Evolutionary conservation across 2,113 vertebrate genomes (phyloP), one percentile per base, ranked within the genome.

Genomic region (Steatornis caripensis): DNA sequence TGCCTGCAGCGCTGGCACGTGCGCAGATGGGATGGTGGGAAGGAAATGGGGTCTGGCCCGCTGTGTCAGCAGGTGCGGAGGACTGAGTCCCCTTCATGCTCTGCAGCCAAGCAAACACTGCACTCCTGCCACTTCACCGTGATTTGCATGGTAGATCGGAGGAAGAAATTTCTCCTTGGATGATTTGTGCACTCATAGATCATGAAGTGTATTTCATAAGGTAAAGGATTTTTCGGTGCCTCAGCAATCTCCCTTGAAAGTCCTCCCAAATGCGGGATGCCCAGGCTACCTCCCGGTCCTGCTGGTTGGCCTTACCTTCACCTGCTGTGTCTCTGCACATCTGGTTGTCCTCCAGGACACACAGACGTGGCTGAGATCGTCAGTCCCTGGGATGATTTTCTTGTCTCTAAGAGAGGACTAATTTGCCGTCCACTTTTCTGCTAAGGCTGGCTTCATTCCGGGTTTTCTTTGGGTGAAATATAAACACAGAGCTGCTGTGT

Each of bases 1-100:
- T 87, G 77, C 87, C 74, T 75, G 77, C 36, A 60, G 93, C 0
- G 0, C 54, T 96, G 94, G 87, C 74, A 72, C 54, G 48, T 85
- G 17, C 76, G 32, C 90, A 93, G 64, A 6, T 1, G 11, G 46
- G 23, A 51, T 36, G 68, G 68, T 39, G 36, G 29, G 36, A 51
- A 68, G 77, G 53, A 84, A 70, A 68, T 5, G 3, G 55, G 36
- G 36, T 58, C 61, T 91, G 78, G 36, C 27, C 69, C 0, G 0
- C 36, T 1, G 1, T 32, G 53, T 2, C 10, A 1, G 41, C 34
- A 91, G 24, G 36, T 4, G 0, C 45, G 36, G 60, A 76, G 60
- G 82, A 85, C 82, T 48, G 57, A 84, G 53, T 90, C 75, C 58
- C 77, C 77, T 92, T 95, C 87, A 90, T 77, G 84, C 81, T 91